phyloP scores from a whole-genome alignment of 30 jellyfish, hydroid and myxozoan species.

The Cassiopea xamachana region DNA sequence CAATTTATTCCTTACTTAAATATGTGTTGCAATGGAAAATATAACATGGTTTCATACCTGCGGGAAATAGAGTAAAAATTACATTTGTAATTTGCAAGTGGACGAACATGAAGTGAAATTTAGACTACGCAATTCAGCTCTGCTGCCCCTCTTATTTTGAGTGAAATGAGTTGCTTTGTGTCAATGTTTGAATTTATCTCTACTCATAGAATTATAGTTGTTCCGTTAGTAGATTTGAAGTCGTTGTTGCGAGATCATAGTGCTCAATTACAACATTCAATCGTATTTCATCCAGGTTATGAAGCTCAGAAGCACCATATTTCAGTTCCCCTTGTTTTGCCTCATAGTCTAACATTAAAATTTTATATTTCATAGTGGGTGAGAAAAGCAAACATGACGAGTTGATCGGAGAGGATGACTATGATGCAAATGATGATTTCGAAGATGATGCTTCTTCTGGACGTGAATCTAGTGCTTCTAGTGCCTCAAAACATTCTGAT shows the following conservation, averaged over 20 bases:
- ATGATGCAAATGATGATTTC: conserved; percentile 14
- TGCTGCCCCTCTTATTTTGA: too few relatives aligned
- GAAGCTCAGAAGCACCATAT: not conserved
- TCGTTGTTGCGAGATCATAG: too few relatives aligned
- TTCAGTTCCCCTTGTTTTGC: not conserved
- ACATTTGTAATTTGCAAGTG: too few relatives aligned
- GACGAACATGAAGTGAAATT: too few relatives aligned
- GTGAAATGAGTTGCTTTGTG: not conserved
- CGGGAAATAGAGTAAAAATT: too few relatives aligned
- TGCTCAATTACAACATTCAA: too few relatives aligned
- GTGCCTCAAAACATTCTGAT: not conserved
- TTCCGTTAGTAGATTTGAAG: not conserved
- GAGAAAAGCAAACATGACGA: not conserved
- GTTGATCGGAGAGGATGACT: not conserved
- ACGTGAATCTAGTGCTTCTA: conserved; percentile 20
- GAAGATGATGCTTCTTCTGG: conserved; percentile 50
- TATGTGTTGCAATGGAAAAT: too few relatives aligned
- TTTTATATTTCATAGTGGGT: conserved; percentile 14
- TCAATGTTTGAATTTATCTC: not conserved
- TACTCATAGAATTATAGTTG: not conserved
- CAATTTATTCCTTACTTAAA: too few relatives aligned
- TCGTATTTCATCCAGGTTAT: too few relatives aligned
- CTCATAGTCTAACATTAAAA: not conserved
- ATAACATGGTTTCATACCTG: too few relatives aligned
- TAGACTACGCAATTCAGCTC: too few relatives aligned